Percentiles rank a stretch among this genome's conserved stretches.
phyloP scores from a whole-genome alignment of 2,888 invertebrate species.

The Cephus rjabovi region DNA sequence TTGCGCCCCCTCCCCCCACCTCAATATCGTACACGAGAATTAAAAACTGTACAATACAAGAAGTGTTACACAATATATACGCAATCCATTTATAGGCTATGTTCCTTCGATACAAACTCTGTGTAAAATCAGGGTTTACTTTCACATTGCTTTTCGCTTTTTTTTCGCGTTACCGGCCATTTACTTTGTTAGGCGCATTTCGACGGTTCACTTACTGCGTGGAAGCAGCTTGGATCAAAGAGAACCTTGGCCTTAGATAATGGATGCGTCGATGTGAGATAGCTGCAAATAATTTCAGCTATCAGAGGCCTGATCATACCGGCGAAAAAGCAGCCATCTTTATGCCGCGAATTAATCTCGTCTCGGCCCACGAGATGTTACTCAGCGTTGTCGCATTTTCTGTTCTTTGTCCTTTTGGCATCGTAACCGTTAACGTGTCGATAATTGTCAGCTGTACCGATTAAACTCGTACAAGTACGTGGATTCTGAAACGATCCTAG shows the following conservation, averaged over 20 bases:
- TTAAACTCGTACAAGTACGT: neutral
- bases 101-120: neutral
- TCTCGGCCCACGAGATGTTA: neutral
- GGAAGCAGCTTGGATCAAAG: neutral
- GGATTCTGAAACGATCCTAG: constrained; percentile 13
- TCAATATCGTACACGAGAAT: neutral
- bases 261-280: neutral
- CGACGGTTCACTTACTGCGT: neutral
- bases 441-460: neutral
- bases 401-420: neutral
- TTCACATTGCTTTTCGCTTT: neutral
- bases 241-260: neutral
- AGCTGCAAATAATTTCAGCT: neutral
- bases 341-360: neutral
- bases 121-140: too few relatives aligned
- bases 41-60: neutral
- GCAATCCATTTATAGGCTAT: neutral
- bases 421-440: neutral
- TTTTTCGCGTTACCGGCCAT: neutral
- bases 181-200: neutral
- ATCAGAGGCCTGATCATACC: neutral
- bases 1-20: neutral
- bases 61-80: neutral
- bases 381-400: neutral
- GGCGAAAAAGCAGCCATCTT: constrained; percentile 8